Conservation (phyloP, 2,888 invertebrate species). For the Hecatera dysodea region DNA sequence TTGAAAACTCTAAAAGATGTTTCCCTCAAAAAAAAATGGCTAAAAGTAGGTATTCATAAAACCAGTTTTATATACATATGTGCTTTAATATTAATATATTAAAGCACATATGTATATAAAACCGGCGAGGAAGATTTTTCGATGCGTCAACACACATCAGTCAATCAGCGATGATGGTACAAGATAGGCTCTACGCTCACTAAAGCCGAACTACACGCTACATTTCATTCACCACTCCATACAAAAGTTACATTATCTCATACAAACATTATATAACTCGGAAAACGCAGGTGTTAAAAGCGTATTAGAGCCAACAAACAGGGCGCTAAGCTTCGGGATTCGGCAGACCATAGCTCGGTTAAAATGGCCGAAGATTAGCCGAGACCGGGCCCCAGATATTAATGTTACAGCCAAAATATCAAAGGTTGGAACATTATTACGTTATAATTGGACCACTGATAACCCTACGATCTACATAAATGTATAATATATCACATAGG, state of each 20-base stretch:
- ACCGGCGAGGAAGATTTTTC: slow-evolving; percentile 55
- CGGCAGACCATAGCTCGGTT: slow-evolving; percentile 82
- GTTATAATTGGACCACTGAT: slow-evolving; percentile 68
- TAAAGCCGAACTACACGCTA: slow-evolving; percentile 61
- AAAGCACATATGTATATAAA: too few species aligned
- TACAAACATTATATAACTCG: slow-evolving; percentile 80
- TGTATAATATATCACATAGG: slow-evolving; percentile 50
- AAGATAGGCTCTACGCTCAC: slow-evolving; percentile 62
- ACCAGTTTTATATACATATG: slow-evolving; percentile 46
- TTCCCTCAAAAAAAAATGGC: slow-evolving; percentile 12
- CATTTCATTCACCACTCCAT: slow-evolving; percentile 78
- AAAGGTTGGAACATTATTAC: slow-evolving; percentile 75
- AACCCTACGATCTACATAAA: slow-evolving; percentile 65
- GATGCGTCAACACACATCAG: slow-evolving; percentile 62
- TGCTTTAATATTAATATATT: too few species aligned
- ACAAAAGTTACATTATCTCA: slow-evolving; percentile 81
- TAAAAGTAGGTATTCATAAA: slow-evolving; percentile 40
- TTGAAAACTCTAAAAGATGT: slow-evolving; percentile 12
- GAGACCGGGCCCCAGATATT: slow-evolving; percentile 76
- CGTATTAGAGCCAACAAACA: slow-evolving; percentile 88
- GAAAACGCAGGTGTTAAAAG: slow-evolving; percentile 88
- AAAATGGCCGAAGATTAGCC: slow-evolving; percentile 88
- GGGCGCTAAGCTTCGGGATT: slow-evolving; percentile 87
- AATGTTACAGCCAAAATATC: slow-evolving; percentile 81
- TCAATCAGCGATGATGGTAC: slow-evolving; percentile 70